Percentiles rank a stretch among this genome's conserved stretches.
These are phyloP conservation scores for Pteronura brasiliensis DNA, from an alignment of 2,113 vertebrate genomes.

Conservation along the genomic window DNA sequence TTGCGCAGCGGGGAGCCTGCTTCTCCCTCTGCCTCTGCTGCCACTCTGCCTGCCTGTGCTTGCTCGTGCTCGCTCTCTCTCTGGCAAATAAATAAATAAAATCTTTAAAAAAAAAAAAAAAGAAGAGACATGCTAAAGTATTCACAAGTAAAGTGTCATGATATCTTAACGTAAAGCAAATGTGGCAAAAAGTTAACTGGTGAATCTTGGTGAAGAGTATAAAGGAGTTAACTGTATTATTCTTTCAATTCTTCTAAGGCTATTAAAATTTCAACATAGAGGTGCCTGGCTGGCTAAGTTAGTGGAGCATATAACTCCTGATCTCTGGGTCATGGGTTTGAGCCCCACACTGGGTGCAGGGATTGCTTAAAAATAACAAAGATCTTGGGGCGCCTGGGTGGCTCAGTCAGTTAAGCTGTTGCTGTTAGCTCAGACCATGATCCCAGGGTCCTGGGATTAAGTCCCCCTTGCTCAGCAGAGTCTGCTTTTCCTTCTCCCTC, in stretches of 20 bases:
- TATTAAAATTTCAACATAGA: conserved; percentile 16
- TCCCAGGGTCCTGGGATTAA: background rate
- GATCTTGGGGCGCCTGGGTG: background rate
- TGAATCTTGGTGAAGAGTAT: background rate
- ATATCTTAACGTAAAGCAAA: conserved; percentile 5
- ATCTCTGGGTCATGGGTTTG: background rate
- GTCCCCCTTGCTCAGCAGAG: background rate
- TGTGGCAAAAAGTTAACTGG: background rate
- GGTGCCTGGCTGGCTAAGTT: background rate
- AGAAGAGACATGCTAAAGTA: background rate
- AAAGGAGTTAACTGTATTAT: background rate
- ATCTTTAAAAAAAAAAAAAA: no score
- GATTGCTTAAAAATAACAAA: background rate
- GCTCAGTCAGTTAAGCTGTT: background rate
- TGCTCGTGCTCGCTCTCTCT: no score
- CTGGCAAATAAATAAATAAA: no score
- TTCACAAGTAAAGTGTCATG: background rate
- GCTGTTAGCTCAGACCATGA: background rate
- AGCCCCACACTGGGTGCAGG: background rate
- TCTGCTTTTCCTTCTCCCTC: background rate
- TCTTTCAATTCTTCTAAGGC: background rate
- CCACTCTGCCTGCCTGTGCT: no score
- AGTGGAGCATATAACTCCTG: background rate
- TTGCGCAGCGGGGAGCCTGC: no score
- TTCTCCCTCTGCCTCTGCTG: no score